phyloP scores from a whole-genome alignment of 2,888 invertebrate species.

The Siphlonurus alternatus region DNA sequence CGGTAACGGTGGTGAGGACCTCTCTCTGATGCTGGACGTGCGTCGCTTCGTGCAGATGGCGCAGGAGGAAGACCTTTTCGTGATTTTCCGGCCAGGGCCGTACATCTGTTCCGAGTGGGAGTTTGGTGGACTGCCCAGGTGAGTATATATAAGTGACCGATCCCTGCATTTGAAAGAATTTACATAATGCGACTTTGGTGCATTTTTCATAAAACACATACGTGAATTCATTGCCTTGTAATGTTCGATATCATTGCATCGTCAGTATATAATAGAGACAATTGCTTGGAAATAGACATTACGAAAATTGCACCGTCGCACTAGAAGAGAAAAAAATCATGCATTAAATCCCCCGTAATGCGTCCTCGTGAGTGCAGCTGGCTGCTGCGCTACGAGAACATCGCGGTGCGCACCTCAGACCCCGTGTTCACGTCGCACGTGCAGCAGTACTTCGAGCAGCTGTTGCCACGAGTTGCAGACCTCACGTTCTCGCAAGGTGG shows the following conservation, averaged over 20 bases:
- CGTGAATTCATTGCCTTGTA: no score
- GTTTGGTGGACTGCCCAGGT: constrained; percentile 26
- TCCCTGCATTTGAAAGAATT: no score
- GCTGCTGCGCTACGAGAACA: constrained; percentile 28
- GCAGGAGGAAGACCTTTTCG: constrained; percentile 30
- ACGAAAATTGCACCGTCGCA: not conserved
- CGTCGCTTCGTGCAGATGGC: constrained; percentile 27
- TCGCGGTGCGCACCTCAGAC: constrained; percentile 30
- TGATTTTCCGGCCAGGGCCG: constrained; percentile 34
- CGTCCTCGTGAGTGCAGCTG: constrained; percentile 20
- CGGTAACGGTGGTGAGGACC: constrained; percentile 20
- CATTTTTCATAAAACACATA: no score
- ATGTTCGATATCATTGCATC: no score
- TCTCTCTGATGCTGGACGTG: constrained; percentile 22
- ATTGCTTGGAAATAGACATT: no score
- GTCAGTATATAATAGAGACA: not conserved
- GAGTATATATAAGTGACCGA: not conserved
- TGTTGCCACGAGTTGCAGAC: constrained; percentile 26
- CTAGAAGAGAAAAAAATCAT: not conserved
- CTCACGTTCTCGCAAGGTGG: constrained; percentile 30
- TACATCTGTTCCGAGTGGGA: constrained; percentile 40
- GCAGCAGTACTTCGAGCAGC: constrained; percentile 24
- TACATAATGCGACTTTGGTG: no score
- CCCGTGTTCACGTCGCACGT: constrained; percentile 25
- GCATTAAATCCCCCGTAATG: not conserved